These are phyloP conservation scores for Epinephelus moara DNA, from an alignment of 2,113 vertebrate species.

Conservation along the genomic window DNA sequence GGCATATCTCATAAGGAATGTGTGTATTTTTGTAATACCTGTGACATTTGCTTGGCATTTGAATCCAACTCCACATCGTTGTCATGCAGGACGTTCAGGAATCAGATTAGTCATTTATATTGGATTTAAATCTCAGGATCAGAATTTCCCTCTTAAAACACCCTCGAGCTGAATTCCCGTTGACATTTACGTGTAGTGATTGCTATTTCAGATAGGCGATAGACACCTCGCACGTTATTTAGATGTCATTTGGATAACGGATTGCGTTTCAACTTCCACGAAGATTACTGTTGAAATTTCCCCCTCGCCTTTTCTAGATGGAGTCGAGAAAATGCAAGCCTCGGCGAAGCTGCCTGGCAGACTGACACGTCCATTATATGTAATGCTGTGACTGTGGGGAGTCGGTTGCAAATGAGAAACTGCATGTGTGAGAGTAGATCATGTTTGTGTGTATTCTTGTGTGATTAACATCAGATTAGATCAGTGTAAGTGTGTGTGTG, in stretches of 20 bases:
- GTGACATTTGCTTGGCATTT: conserved; percentile 81
- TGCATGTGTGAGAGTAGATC: neutral
- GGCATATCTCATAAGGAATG: conserved; percentile 38
- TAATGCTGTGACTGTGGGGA: conserved; percentile 60
- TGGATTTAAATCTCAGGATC: conserved; percentile 75
- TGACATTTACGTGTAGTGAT: conserved; percentile 73
- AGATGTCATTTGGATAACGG: conserved; percentile 64
- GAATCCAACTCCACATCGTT: conserved; percentile 49
- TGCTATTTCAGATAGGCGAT: conserved; percentile 61
- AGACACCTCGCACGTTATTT: conserved; percentile 60
- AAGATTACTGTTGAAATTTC: conserved; percentile 41
- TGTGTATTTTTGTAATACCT: conserved; percentile 56
- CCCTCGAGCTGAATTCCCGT: conserved; percentile 59
- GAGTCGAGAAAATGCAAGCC: conserved; percentile 19
- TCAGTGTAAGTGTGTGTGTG: neutral
- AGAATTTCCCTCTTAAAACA: conserved; percentile 54
- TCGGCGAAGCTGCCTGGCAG: conserved; percentile 14
- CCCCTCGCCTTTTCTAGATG: conserved; percentile 16
- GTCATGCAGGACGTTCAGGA: conserved; percentile 25
- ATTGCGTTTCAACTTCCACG: conserved; percentile 12
- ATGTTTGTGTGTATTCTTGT: conserved; percentile 2
- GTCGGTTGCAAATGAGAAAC: conserved; percentile 34
- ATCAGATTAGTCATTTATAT: conserved; percentile 65
- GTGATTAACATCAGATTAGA: conserved; percentile 20
- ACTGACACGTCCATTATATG: conserved; percentile 43